Evolutionary conservation across 2,113 vertebrate species (phyloP).

Genomic region (Guaruba guarouba): DNA sequence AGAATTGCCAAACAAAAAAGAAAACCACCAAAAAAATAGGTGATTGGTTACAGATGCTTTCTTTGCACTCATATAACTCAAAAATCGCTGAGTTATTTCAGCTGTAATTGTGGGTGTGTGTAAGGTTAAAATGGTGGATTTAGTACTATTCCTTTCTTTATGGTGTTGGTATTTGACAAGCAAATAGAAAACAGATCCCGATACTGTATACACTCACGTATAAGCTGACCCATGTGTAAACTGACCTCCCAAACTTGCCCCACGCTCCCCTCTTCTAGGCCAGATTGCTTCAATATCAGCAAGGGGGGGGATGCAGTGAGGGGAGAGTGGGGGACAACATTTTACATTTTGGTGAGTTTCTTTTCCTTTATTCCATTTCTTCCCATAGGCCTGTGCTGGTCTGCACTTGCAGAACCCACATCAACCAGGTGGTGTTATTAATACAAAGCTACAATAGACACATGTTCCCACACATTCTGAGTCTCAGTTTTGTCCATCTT

Average conservation of each 20-base stretch:
- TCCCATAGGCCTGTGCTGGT: not conserved
- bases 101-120: conserved; percentile 69
- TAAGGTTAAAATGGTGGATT: conserved; percentile 71
- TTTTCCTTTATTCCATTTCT: not conserved
- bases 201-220: conserved; percentile 33
- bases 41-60: conserved; percentile 79
- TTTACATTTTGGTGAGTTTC: not conserved
- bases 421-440: not conserved
- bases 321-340: not conserved
- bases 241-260: conserved; percentile 50
- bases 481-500: conserved; percentile 18
- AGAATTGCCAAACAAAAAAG: conserved; percentile 56
- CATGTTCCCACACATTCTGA: not conserved
- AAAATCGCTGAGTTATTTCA: conserved; percentile 78
- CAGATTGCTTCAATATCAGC: not conserved
- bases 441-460: not conserved
- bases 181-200: conserved; percentile 62
- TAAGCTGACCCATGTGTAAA: conserved; percentile 36
- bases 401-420: not conserved
- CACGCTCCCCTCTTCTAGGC: not conserved
- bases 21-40: conserved; percentile 31
- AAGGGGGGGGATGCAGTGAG: not conserved
- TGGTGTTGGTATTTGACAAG: conserved; percentile 65
- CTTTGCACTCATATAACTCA: conserved; percentile 72
- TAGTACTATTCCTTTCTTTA: conserved; percentile 57